Base-by-base conservation (phyloP, 2,888 invertebrate genomes). In the Amaurobius ferox region DNA sequence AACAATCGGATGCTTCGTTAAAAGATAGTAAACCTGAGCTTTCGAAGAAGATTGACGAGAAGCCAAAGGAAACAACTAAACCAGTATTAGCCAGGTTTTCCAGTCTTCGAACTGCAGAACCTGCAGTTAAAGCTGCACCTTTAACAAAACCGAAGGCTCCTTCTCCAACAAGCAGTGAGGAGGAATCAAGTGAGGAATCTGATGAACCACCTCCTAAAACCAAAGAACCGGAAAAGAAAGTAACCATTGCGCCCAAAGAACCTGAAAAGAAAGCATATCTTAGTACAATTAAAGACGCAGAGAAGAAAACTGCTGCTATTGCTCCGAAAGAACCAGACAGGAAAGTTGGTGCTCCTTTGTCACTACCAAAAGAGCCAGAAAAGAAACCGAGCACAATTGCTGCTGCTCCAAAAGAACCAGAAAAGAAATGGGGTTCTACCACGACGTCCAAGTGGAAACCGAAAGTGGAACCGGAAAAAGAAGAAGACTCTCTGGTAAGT, bases 51-150 rank as follows among this genome's bases (percentile, higher is more conserved):
- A 16, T 35, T 7, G 73, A 73, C 0, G 44, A 30, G 26, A 79
- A 86, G 30, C 62, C 73, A 1, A 68, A 40, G 32, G 79, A 86
- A 28, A 48, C 85, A 6, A 39, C 44, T 5, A 86, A 86, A 39
- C 73, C 85, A 9, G 85, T 86, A 19, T 55, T 78, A 35, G 30
- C 78, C 5, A 72, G 85, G 16, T 79, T 86, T 73, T 67, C 72
- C 16, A 70, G 26, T 19, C 30, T 70, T 30, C 73, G 29, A 40
- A 61, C 32, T 32, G n/a, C 72, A 0, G 85, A 86, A 68, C 67
- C 77, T 6, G 13, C 39, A 6, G 23, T 29, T 6, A 62, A 79
- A 55, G 28, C 77, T 19, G 19, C 67, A 19, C 28, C 70, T 1
- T 23, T 23, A 11, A 30, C 68, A 16, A 86, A 86, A 73, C 16